Evolutionary conservation across 2,888 invertebrate genomes (phyloP).

Genomic region (Oscheius sp.): DNA sequence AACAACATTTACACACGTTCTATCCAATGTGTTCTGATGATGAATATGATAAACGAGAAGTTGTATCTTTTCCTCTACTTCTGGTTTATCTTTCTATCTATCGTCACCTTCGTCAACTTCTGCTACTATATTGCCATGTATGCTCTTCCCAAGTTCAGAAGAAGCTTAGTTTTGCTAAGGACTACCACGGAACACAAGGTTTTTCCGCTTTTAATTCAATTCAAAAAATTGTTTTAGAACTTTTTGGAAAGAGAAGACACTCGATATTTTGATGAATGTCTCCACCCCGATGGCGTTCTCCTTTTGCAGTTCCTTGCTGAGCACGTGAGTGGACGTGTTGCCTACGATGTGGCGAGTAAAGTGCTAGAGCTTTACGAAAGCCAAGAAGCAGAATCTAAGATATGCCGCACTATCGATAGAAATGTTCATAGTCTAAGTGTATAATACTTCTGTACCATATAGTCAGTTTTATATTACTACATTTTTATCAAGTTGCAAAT

Average conservation of each 20-base stretch:
- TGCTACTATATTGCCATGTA: slow-evolving; percentile 59
- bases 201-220: not conserved
- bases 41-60: slow-evolving; percentile 58
- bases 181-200: not conserved
- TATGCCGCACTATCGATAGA: too few relatives aligned
- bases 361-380: slow-evolving; percentile 33
- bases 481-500: too few relatives aligned
- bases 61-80: slow-evolving; percentile 34
- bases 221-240: not conserved
- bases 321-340: slow-evolving; percentile 63
- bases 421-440: too few relatives aligned
- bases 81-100: slow-evolving; percentile 50
- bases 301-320: slow-evolving; percentile 62
- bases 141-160: slow-evolving; percentile 52
- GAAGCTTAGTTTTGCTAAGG: slow-evolving; percentile 28
- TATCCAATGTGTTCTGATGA: slow-evolving; percentile 65
- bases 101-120: slow-evolving; percentile 59
- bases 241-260: not conserved
- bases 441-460: too few relatives aligned
- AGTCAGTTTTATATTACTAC: too few relatives aligned
- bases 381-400: not conserved
- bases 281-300: slow-evolving; percentile 65
- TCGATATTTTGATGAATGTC: slow-evolving; percentile 38
- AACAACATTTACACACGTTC: slow-evolving; percentile 58
- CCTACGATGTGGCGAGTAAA: slow-evolving; percentile 60